Evolutionary conservation across 1,140 invertebrate species (phyloP).

Genomic region (Drosophila parabipectinata): DNA sequence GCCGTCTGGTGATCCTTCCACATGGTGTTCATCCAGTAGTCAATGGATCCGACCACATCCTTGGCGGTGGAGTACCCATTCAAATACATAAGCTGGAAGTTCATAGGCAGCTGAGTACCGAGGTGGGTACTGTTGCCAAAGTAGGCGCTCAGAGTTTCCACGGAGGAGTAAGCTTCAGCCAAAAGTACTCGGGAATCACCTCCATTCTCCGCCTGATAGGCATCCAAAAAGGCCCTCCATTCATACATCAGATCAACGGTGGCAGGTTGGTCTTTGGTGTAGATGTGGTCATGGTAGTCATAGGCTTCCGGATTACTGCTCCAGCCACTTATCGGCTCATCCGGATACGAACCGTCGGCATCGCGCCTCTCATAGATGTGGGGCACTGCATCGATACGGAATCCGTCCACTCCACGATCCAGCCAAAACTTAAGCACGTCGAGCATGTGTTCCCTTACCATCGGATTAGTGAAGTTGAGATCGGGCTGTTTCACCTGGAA

Average conservation of each 20-base stretch:
- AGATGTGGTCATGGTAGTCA: constrained; percentile 85
- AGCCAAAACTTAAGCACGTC: constrained; percentile 90
- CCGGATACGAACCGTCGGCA: constrained; percentile 85
- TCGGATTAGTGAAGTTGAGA: constrained; percentile 88
- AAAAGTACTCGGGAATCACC: constrained; percentile 87
- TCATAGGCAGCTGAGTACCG: constrained; percentile 87
- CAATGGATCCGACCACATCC: constrained; percentile 82
- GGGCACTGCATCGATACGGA: constrained; percentile 88
- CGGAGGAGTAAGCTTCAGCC: constrained; percentile 87
- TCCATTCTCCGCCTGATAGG: constrained; percentile 78
- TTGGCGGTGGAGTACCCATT: constrained; percentile 76
- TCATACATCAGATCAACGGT: constrained; percentile 85
- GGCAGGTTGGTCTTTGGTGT: constrained; percentile 85
- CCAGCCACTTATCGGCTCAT: constrained; percentile 84
- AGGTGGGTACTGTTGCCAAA: constrained; percentile 85
- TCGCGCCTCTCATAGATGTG: constrained; percentile 87
- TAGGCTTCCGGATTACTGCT: constrained; percentile 82
- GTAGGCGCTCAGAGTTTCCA: constrained; percentile 85
- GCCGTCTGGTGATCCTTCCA: constrained; percentile 83
- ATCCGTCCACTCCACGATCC: constrained; percentile 90
- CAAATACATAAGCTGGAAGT: constrained; percentile 85
- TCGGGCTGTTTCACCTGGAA: constrained; percentile 88
- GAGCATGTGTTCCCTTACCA: constrained; percentile 87
- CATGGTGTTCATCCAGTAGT: constrained; percentile 85
- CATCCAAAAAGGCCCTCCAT: constrained; percentile 85